Base-by-base conservation (phyloP, 2,888 invertebrate genomes). In the Vandiemenella viatica region DNA sequence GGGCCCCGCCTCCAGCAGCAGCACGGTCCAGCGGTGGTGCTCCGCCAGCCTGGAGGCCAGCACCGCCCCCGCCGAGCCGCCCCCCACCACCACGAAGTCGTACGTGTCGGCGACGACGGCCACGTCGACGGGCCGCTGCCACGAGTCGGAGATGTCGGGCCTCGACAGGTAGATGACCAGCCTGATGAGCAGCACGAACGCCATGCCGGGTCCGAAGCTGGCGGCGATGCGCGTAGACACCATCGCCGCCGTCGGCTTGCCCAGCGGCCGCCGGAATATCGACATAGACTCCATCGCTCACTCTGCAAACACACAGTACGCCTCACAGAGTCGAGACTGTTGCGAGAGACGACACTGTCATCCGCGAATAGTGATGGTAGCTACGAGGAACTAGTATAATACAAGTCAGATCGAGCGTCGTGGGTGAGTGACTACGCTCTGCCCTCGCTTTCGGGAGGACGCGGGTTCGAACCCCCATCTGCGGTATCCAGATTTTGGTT, bases 51-150 rank as follows among this genome's bases (percentile, higher is more conserved):
- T 70, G 49, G 4, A 80, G 0, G 89, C 90, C 48, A 90, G 54
- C 2, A 66, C 66, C 1, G 64, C 63, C 4, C 68, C 65, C 0
- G 85, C 88, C 1, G 85, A 81, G 0, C 90, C 91, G 1, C 76
- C 89, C 0, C 89, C 89, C 2, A 89, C 70, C 46, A 88, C 73
- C 5, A 88, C 74, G 58, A 87, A 88, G 63, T 89, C 87, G 58
- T 88, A 88, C 18, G 71, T 68, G 46, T 80, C 75, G 37, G 66
- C 67, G 1, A 83, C 72, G 19, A 32, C 42, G 8, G 21, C 41
- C 15, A 38, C n/a, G 40, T 52, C 50, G 4, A 32, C n/a, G 3
- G 50, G 48, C 3, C 84, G 72, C 58, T 81, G 65, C 6, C 73
- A 70, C 0, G 67, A 64, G 56, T 86, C 86, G 54, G 81, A 72